A percentile compares a stretch with the other conserved stretches of the same genome.
Conservation (phyloP, 2,888 invertebrate species). For the Choreutis nemorana region DNA sequence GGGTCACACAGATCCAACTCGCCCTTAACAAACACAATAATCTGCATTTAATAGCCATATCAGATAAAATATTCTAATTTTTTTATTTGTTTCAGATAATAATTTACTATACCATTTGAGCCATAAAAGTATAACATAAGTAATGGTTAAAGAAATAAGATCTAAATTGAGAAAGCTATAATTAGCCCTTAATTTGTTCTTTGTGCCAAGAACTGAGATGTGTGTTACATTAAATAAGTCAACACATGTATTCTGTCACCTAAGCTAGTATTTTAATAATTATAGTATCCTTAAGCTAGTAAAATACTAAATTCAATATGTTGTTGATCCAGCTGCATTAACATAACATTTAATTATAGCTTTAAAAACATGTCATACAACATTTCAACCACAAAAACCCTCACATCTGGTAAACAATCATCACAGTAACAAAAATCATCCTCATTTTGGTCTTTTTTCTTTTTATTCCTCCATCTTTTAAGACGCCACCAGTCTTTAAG, state of each 20-base stretch:
- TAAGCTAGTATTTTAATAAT: neutral
- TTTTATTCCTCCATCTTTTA: constrained; percentile 71
- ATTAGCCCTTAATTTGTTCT: no score
- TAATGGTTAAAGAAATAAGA: no score
- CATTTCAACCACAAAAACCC: constrained; percentile 21
- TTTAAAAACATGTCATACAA: neutral
- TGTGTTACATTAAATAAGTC: no score
- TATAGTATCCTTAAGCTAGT: neutral
- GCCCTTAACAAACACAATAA: constrained; percentile 62
- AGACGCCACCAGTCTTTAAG: constrained; percentile 83
- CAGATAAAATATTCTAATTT: no score
- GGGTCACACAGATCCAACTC: constrained; percentile 80
- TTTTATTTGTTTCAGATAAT: no score
- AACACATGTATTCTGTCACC: no score
- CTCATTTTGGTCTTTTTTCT: constrained; percentile 56
- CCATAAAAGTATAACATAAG: no score
- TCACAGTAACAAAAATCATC: constrained; percentile 81
- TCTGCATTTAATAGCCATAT: neutral
- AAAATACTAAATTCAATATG: neutral
- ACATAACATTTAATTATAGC: no score
- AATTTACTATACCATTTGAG: no score
- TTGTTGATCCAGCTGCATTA: neutral
- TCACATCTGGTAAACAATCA: constrained; percentile 72
- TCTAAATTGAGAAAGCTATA: no score
- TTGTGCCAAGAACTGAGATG: no score